Evolutionary conservation across 53 echinoderm and acorn worm species (phyloP).

Genomic region (Stichopus horrens): DNA sequence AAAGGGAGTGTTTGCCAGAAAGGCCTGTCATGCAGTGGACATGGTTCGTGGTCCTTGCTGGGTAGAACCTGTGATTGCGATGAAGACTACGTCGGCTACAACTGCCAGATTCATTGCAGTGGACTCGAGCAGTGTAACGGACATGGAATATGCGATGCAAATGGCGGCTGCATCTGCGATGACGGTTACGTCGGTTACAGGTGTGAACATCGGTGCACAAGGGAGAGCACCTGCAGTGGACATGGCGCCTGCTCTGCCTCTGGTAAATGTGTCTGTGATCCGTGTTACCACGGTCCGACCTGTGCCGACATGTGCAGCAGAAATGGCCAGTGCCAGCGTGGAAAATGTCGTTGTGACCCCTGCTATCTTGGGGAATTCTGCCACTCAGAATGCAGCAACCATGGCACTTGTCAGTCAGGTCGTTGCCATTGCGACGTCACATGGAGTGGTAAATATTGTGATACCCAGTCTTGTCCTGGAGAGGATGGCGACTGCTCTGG

Average conservation of each 20-base stretch:
- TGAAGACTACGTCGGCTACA: conserved; percentile 65
- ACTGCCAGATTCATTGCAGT: conserved; percentile 75
- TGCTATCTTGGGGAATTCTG: conserved; percentile 80
- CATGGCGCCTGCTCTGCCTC: conserved; percentile 71
- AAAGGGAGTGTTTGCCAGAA: conserved; percentile 65
- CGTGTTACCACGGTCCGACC: conserved; percentile 68
- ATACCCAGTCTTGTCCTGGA: conserved; percentile 81
- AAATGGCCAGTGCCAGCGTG: conserved; percentile 63
- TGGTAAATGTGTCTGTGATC: conserved; percentile 78
- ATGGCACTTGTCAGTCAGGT: conserved; percentile 62
- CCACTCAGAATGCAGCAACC: conserved; percentile 74
- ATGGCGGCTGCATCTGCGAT: conserved; percentile 74
- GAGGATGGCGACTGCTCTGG: conserved; percentile 76
- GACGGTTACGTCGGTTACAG: conserved; percentile 78
- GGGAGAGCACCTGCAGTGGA: conserved; percentile 69
- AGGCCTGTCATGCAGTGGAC: conserved; percentile 65
- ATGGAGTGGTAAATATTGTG: conserved; percentile 84
- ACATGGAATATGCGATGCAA: conserved; percentile 61
- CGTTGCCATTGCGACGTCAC: conserved; percentile 68
- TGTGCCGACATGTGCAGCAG: conserved; percentile 70
- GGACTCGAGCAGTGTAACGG: conserved; percentile 62
- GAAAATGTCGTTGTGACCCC: conserved; percentile 67
- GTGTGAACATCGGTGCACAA: conserved; percentile 75
- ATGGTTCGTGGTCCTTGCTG: conserved; percentile 58
- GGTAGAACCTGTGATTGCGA: conserved; percentile 56